Percentiles rank a stretch among this genome's conserved stretches.
Conservation (phyloP, 2,797 vertebrate genomes). For the Pampus argenteus region DNA sequence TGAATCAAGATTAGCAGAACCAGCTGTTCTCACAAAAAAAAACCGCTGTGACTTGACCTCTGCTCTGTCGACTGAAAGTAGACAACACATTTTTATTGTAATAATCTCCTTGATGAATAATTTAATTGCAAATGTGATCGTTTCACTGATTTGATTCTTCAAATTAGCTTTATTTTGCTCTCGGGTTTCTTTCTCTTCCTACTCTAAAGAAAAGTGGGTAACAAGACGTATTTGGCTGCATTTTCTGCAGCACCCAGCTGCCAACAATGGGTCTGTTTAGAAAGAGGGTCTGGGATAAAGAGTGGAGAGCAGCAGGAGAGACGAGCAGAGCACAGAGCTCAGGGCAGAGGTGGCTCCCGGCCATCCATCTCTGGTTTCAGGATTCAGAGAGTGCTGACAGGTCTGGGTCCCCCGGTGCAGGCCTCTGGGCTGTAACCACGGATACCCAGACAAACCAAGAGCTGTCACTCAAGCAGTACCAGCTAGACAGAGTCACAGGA, state of each 20-base stretch:
- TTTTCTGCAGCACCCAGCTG: conserved; percentile 28
- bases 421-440: conserved; percentile 79
- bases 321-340: conserved; percentile 47
- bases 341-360: conserved; percentile 68
- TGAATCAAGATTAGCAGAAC: conserved; percentile 48
- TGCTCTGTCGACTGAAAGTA: conserved; percentile 12
- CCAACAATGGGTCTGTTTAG: conserved; percentile 33
- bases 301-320: conserved; percentile 45
- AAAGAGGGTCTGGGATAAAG: conserved; percentile 45
- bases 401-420: conserved; percentile 69
- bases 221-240: conserved; percentile 27
- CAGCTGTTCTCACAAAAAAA: conserved; percentile 53
- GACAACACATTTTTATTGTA: not conserved
- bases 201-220: conserved; percentile 6
- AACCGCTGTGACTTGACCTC: conserved; percentile 9
- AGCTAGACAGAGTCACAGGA: conserved; percentile 70
- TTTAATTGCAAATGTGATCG: not conserved
- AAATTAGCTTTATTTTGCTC: not conserved
- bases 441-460: conserved; percentile 79
- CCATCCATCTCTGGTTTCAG: conserved; percentile 78
- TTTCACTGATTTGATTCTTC: not conserved
- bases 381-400: conserved; percentile 77
- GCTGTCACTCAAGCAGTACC: conserved; percentile 75
- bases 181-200: not conserved
- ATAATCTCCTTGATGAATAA: not conserved